A percentile compares a stretch with the other conserved stretches of the same genome.
Evolutionary conservation across 1,140 invertebrate genomes (phyloP).

Genomic region (Mercenaria mercenaria): DNA sequence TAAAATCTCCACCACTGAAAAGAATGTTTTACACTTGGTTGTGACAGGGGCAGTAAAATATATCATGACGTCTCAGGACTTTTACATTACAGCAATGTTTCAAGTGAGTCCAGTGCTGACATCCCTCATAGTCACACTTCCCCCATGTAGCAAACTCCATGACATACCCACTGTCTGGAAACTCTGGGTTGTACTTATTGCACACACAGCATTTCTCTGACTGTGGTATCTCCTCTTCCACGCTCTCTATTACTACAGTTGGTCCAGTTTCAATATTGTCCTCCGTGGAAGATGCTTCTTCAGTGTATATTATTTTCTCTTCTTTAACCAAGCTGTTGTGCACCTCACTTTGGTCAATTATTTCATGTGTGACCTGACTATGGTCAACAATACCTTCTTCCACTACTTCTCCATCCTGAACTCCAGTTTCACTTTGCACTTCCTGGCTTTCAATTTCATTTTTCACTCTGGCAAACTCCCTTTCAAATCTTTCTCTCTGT

Average conservation of each 20-base stretch:
- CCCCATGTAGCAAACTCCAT: conserved; percentile 63
- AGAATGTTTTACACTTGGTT: conserved; percentile 51
- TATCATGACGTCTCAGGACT: conserved; percentile 62
- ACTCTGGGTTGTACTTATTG: conserved; percentile 52
- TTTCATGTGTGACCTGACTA: conserved; percentile 26
- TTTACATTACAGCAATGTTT: conserved; percentile 65
- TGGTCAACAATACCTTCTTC: conserved; percentile 42
- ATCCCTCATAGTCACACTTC: conserved; percentile 53
- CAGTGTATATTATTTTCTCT: conserved; percentile 47
- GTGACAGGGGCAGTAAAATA: conserved; percentile 61
- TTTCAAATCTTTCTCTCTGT: conserved; percentile 54
- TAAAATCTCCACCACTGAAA: too few species aligned
- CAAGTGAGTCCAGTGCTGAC: conserved; percentile 58
- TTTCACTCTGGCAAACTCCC: conserved; percentile 55
- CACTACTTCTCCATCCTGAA: conserved; percentile 8
- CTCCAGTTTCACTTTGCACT: neutral
- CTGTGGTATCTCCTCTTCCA: conserved; percentile 54
- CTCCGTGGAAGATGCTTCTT: conserved; percentile 7
- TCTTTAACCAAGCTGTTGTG: conserved; percentile 1
- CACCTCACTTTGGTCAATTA: neutral
- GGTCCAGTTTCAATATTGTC: conserved; percentile 54
- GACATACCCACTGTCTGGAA: conserved; percentile 46
- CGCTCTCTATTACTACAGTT: conserved; percentile 59
- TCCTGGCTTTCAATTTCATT: conserved; percentile 43
- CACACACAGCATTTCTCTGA: conserved; percentile 63